Conservation (phyloP, 2,797 vertebrate species). For the Macropodus opercularis region DNA sequence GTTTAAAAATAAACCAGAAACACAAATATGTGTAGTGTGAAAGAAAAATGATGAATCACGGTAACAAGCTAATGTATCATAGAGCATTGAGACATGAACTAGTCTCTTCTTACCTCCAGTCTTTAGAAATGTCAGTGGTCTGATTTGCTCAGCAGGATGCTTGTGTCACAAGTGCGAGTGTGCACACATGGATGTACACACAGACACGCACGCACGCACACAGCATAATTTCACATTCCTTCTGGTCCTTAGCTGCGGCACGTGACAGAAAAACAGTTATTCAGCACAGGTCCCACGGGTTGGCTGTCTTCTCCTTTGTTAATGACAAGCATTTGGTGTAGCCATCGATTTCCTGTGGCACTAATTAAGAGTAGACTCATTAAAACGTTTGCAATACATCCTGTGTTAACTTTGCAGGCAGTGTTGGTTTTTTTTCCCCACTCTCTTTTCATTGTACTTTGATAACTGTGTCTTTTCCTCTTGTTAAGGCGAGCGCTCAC, state of each 20-base stretch:
- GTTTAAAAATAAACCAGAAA: conserved; percentile 34
- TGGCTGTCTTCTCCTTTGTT: conserved; percentile 74
- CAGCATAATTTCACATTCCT: conserved; percentile 27
- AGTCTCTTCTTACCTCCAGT: conserved; percentile 49
- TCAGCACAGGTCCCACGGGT: conserved; percentile 71
- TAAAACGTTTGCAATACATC: conserved; percentile 76
- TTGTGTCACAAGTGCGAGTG: not conserved
- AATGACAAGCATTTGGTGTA: conserved; percentile 78
- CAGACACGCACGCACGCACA: not conserved
- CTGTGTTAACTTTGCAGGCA: conserved; percentile 60
- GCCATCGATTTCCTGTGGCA: conserved; percentile 78
- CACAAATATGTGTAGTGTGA: conserved; percentile 11
- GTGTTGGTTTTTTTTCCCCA: conserved; percentile 31
- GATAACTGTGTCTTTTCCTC: conserved; percentile 45
- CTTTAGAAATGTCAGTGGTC: conserved; percentile 40
- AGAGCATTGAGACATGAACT: conserved; percentile 39
- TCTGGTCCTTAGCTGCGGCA: conserved; percentile 39
- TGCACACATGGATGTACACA: conserved; percentile 3
- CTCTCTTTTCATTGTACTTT: conserved; percentile 42
- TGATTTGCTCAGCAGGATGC: conserved; percentile 39
- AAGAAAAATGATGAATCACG: conserved; percentile 36
- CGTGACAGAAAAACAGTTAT: conserved; percentile 65
- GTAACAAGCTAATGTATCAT: conserved; percentile 18
- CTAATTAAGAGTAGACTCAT: conserved; percentile 82
- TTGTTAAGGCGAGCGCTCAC: conserved; percentile 11